A percentile compares a stretch with the other conserved stretches of the same genome.
phyloP scores from a whole-genome alignment of 2,888 invertebrate genomes.

The Morinoia aosen region DNA sequence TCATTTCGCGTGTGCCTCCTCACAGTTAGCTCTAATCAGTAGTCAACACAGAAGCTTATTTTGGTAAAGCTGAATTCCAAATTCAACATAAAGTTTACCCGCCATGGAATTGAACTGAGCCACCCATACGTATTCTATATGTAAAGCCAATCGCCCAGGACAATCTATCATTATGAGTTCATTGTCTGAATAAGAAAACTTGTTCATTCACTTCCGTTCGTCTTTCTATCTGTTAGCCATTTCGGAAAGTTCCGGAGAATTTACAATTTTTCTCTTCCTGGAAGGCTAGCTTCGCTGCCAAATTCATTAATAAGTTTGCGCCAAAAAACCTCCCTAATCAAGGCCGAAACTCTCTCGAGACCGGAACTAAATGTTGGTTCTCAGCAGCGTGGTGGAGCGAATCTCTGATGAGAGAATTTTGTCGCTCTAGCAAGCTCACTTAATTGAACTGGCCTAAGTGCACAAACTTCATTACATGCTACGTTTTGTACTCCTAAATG shows the following conservation, averaged over 20 bases:
- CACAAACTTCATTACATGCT: background rate
- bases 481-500: background rate
- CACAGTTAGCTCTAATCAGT: too few relatives aligned
- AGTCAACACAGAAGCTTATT: too few relatives aligned
- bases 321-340: constrained; percentile 17
- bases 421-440: background rate
- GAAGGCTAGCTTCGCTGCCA: background rate
- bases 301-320: constrained; percentile 37
- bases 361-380: background rate
- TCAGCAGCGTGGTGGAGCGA: background rate
- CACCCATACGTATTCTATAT: too few relatives aligned
- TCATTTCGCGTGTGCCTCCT: too few relatives aligned
- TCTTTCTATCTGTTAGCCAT: background rate
- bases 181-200: background rate
- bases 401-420: background rate
- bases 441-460: background rate
- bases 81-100: too few relatives aligned
- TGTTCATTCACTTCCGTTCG: background rate
- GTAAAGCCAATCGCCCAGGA: background rate
- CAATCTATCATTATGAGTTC: background rate
- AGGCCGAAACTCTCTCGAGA: background rate
- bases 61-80: too few relatives aligned
- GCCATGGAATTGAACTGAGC: background rate
- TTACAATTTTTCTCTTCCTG: background rate
- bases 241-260: background rate